These are phyloP conservation scores for Pluvianellus socialis DNA, from an alignment of 2,113 vertebrate species.

Conservation along the genomic window DNA sequence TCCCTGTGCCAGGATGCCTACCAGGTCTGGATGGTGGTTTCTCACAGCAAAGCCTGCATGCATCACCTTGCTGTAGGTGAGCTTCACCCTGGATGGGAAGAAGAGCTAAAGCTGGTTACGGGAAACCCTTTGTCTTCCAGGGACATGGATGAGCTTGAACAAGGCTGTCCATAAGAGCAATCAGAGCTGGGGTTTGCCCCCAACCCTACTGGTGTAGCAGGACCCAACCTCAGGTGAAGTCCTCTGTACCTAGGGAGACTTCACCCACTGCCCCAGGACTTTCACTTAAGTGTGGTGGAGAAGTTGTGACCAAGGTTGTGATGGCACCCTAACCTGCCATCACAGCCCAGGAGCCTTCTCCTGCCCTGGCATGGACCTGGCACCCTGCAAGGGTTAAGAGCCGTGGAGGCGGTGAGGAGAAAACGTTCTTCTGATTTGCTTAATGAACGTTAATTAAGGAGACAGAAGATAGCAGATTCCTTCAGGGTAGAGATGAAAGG, in stretches of 20 bases:
- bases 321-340: neutral
- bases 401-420: conserved; percentile 13
- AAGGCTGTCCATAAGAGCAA: neutral
- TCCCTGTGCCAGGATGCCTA: rapidly evolving
- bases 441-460: conserved; percentile 93
- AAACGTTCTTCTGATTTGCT: conserved; percentile 84
- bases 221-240: neutral
- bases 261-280: neutral
- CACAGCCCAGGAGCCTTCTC: neutral
- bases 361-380: neutral
- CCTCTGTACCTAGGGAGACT: neutral
- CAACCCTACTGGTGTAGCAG: neutral
- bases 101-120: neutral
- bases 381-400: conserved; percentile 65
- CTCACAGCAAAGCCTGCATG: neutral
- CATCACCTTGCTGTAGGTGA: neutral
- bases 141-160: neutral
- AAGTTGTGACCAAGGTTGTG: neutral
- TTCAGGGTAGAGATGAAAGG: conserved; percentile 86
- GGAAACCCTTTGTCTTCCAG: neutral
- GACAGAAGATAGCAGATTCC: conserved; percentile 85
- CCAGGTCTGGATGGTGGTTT: neutral
- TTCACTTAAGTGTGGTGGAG: neutral
- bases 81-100: neutral
- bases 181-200: neutral